phyloP scores from a whole-genome alignment of 2,113 vertebrate genomes.

The Hylia prasina region DNA sequence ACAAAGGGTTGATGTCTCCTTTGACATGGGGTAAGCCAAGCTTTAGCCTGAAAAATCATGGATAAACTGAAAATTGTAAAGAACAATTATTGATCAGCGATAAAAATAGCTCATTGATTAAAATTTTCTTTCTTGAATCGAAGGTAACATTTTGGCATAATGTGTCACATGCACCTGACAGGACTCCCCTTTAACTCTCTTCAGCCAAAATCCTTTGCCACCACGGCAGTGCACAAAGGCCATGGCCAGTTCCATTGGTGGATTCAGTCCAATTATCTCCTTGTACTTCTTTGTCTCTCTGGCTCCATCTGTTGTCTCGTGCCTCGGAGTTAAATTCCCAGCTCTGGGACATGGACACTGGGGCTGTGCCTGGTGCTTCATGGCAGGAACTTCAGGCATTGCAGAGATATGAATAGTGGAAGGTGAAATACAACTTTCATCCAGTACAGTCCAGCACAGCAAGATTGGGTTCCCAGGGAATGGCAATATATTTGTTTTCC shows the following conservation, averaged over 20 bases:
- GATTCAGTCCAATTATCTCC: not conserved
- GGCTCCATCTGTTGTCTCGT: slow-evolving; percentile 46
- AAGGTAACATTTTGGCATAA: not conserved
- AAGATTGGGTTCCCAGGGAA: not conserved
- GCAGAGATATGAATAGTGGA: not conserved
- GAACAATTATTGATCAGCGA: not conserved
- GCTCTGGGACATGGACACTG: not conserved
- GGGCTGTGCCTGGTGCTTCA: not conserved
- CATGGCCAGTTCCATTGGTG: not conserved
- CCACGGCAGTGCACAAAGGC: not conserved
- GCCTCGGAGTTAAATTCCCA: not conserved
- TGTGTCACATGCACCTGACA: not conserved
- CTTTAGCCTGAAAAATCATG: not conserved
- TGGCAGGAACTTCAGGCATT: not conserved
- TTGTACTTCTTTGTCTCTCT: slow-evolving; percentile 40
- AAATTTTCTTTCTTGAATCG: not conserved
- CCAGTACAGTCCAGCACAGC: not conserved
- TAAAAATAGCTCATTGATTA: not conserved
- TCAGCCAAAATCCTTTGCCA: not conserved
- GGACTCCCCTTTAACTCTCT: not conserved
- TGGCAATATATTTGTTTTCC: slow-evolving; percentile 45
- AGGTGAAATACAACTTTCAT: slow-evolving; percentile 1
- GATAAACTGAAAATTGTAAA: not conserved
- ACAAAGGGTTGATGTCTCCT: not conserved
- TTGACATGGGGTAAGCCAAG: not conserved